A percentile compares a stretch with the other conserved stretches of the same genome.
Conservation (phyloP, 2,888 invertebrate species). For the Tiliacea citrago region DNA sequence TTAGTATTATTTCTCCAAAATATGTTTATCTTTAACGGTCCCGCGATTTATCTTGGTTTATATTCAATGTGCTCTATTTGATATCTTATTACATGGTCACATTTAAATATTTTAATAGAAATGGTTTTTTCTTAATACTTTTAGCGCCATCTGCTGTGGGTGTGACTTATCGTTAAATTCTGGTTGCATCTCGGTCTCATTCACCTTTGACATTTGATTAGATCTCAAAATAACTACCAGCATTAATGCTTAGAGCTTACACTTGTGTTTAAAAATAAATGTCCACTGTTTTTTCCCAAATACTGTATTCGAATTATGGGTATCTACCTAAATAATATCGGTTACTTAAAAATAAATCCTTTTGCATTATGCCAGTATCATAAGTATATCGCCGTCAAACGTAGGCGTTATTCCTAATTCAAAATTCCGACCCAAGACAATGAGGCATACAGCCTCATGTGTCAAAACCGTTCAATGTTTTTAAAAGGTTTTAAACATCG, state of each 20-base stretch:
- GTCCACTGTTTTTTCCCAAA: background rate
- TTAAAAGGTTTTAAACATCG: slow-evolving; percentile 83
- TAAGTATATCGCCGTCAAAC: slow-evolving; percentile 43
- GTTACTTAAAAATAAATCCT: slow-evolving; percentile 21
- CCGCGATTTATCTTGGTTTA: slow-evolving; percentile 67
- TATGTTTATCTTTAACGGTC: slow-evolving; percentile 76
- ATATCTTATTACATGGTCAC: slow-evolving; percentile 53
- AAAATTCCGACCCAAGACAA: slow-evolving; percentile 75
- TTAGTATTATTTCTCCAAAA: slow-evolving; percentile 66
- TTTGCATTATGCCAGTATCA: slow-evolving; percentile 39
- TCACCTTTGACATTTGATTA: slow-evolving; percentile 51
- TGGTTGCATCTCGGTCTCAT: slow-evolving; percentile 34
- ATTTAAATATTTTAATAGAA: slow-evolving; percentile 58
- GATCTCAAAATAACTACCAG: background rate
- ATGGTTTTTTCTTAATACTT: slow-evolving; percentile 34
- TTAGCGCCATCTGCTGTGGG: slow-evolving; percentile 39
- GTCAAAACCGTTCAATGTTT: slow-evolving; percentile 87
- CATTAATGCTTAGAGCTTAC: background rate
- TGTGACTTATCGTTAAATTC: slow-evolving; percentile 32
- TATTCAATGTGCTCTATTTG: slow-evolving; percentile 63
- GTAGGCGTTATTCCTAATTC: slow-evolving; percentile 65
- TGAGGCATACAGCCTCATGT: slow-evolving; percentile 79
- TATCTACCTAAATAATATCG: slow-evolving; percentile 24
- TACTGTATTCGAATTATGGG: background rate
- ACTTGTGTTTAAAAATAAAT: background rate